phyloP scores from a whole-genome alignment of 2,888 invertebrate species.

The Ectemnius continuus region DNA sequence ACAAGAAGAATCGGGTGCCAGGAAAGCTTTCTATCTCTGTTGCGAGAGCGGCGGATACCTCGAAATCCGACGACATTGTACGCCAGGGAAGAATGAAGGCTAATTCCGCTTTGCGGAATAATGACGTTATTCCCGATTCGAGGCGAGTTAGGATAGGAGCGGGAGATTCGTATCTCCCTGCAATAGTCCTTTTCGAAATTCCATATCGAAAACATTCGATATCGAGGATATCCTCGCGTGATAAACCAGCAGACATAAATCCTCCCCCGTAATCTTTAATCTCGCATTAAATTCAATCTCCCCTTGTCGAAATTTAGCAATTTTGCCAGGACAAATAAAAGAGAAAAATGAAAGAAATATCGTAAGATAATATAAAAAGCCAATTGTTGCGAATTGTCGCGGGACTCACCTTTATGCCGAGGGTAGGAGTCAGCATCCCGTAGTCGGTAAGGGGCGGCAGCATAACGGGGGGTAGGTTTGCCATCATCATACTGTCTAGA shows the following conservation, averaged over 20 bases:
- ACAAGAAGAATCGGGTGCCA: no score
- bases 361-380: slow-evolving; percentile 15
- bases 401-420: slow-evolving; percentile 76
- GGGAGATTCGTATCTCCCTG: no score
- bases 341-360: no score
- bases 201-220: no score
- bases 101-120: slow-evolving; percentile 20
- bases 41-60: slow-evolving; percentile 11
- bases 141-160: neutral
- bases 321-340: no score
- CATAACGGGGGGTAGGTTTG: slow-evolving; percentile 77
- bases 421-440: slow-evolving; percentile 76
- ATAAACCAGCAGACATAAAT: no score
- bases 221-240: no score
- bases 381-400: slow-evolving; percentile 32
- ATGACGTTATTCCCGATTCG: slow-evolving; percentile 27
- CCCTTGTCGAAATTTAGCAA: no score
- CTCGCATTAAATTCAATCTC: no score
- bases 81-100: slow-evolving; percentile 20
- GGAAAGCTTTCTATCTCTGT: no score
- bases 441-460: slow-evolving; percentile 76
- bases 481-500: slow-evolving; percentile 76
- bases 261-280: no score
- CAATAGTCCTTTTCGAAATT: no score
- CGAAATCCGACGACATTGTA: slow-evolving; percentile 23